Evolutionary conservation across 1,140 invertebrate genomes (phyloP).

Genomic region (Lordiphosa clarofinis): DNA sequence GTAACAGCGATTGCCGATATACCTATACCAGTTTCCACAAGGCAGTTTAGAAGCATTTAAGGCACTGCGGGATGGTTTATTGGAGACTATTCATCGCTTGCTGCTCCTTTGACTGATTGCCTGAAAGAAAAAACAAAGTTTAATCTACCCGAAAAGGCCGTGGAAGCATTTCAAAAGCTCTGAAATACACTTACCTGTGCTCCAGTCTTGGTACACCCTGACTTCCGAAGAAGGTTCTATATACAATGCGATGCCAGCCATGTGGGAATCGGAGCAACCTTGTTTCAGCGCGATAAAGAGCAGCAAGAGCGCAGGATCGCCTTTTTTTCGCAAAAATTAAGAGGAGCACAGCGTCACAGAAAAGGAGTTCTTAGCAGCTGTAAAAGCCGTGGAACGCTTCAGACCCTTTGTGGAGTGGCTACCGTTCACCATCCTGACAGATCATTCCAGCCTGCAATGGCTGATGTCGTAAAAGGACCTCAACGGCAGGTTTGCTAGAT

Average conservation of each 20-base stretch:
- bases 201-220: constrained; percentile 26
- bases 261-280: constrained; percentile 31
- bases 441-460: no score
- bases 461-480: no score
- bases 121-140: no score
- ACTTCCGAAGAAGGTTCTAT: constrained; percentile 27
- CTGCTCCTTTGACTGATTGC: no score
- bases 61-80: constrained; percentile 67
- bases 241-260: constrained; percentile 41
- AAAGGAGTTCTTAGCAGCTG: constrained; percentile 14
- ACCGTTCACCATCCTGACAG: no score
- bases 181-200: constrained; percentile 6
- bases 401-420: no score
- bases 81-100: no score
- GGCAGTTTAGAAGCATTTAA: constrained; percentile 28
- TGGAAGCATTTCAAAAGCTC: background rate
- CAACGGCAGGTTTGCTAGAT: no score
- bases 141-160: constrained; percentile 62
- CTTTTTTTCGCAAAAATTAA: constrained; percentile 68
- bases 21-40: no score
- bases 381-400: constrained; percentile 7
- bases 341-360: constrained; percentile 15
- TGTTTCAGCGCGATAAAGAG: constrained; percentile 50
- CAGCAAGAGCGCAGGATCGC: constrained; percentile 49
- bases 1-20: no score